These are phyloP conservation scores for Gavia stellata DNA, from an alignment of 2,113 vertebrate species.

Conservation along the genomic window DNA sequence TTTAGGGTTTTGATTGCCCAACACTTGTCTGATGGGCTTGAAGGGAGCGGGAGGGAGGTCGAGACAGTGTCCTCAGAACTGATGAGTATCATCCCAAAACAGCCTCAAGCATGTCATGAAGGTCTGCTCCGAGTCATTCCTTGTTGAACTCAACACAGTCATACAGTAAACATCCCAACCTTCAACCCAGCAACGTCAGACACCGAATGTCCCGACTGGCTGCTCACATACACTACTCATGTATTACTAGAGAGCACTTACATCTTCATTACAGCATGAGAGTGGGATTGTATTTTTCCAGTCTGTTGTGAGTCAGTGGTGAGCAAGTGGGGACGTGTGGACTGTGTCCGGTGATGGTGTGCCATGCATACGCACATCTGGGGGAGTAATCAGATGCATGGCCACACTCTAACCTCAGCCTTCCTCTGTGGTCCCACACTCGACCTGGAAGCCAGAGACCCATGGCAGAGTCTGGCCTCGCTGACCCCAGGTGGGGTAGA, in stretches of 20 bases:
- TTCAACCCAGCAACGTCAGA: neutral
- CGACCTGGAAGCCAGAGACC: neutral
- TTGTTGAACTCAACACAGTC: neutral
- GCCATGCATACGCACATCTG: neutral
- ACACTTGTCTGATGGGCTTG: neutral
- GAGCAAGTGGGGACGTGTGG: slow-evolving; percentile 1
- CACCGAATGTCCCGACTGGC: neutral
- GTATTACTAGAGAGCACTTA: neutral
- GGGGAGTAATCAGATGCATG: neutral
- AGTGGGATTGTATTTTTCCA: slow-evolving; percentile 5
- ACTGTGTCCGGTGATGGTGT: neutral
- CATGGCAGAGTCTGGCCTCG: neutral
- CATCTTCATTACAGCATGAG: neutral
- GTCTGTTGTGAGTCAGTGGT: slow-evolving; percentile 45
- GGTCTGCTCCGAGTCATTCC: neutral
- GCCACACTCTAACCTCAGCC: slow-evolving; percentile 16
- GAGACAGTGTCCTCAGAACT: neutral
- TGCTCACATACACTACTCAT: neutral
- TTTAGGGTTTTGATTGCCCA: slow-evolving; percentile 33
- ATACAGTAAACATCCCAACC: neutral
- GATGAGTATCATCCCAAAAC: slow-evolving; percentile 1
- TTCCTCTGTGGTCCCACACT: neutral
- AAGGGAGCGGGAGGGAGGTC: neutral
- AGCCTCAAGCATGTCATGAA: neutral
- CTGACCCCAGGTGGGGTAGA: neutral